A percentile compares a stretch with the other conserved stretches of the same genome.
Evolutionary conservation across 92 coral and sea anemone species (phyloP).

Genomic region (Hydrozoanthus gracilis): DNA sequence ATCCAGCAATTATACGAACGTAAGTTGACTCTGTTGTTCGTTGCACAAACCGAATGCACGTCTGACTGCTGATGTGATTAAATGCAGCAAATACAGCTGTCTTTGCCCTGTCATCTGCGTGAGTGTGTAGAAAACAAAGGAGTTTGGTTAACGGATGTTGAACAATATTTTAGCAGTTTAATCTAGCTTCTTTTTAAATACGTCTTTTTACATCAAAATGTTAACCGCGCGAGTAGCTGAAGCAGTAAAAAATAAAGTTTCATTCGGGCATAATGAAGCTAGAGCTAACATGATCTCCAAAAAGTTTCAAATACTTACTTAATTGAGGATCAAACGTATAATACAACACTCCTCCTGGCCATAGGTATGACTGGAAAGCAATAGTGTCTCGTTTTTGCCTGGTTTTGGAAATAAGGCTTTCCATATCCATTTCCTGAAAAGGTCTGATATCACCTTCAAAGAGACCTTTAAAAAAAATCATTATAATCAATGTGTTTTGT

Average conservation of each 20-base stretch:
- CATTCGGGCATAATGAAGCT: neutral
- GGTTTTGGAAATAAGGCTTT: neutral
- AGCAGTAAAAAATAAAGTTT: neutral
- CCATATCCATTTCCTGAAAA: neutral
- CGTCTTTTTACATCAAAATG: too few species aligned
- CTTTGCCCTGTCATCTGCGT: neutral
- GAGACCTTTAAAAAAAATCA: neutral
- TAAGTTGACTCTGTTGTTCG: constrained; percentile 17
- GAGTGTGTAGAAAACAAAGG: neutral
- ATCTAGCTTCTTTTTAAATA: too few species aligned
- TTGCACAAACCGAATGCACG: neutral
- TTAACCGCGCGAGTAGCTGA: neutral
- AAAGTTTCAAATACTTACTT: neutral
- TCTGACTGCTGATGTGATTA: constrained; percentile 16
- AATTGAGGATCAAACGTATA: neutral
- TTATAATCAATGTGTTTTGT: neutral
- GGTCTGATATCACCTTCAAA: constrained; percentile 14
- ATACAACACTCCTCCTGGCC: constrained; percentile 4
- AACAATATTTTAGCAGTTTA: too few species aligned
- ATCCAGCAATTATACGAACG: constrained; percentile 4
- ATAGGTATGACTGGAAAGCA: neutral
- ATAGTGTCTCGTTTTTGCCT: neutral
- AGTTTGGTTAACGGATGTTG: neutral
- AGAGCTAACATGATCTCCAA: neutral
- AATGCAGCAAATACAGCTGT: neutral